These are phyloP conservation scores for Formicarius rufipectus DNA, from an alignment of 2,113 vertebrate genomes.

Conservation along the genomic window DNA sequence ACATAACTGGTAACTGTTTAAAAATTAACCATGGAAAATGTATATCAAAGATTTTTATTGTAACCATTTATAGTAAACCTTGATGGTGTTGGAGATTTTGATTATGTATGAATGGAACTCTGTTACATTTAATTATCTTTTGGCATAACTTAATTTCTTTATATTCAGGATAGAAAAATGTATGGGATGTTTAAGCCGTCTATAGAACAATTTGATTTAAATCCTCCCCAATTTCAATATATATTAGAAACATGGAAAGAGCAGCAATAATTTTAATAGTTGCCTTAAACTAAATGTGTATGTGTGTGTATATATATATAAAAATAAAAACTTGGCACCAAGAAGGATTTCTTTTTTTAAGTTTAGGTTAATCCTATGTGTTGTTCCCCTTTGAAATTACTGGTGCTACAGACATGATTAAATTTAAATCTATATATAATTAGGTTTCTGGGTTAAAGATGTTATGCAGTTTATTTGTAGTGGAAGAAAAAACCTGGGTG, in stretches of 20 bases:
- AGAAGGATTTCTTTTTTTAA: neutral
- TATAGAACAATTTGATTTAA: neutral
- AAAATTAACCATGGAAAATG: neutral
- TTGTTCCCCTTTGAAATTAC: neutral
- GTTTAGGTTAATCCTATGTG: neutral
- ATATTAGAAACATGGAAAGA: constrained; percentile 22
- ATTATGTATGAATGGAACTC: neutral
- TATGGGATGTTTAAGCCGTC: neutral
- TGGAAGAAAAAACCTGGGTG: neutral
- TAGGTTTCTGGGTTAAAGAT: neutral
- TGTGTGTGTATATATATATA: neutral
- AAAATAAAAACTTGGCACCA: neutral
- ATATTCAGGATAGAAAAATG: neutral
- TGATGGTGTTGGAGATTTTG: neutral
- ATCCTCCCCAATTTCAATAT: neutral
- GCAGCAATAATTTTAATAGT: constrained; percentile 8
- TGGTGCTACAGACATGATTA: neutral
- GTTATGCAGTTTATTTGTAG: neutral
- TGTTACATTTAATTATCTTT: neutral
- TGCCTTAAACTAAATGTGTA: neutral
- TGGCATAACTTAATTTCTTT: neutral
- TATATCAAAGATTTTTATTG: neutral
- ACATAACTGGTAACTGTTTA: neutral
- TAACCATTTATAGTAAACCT: neutral
- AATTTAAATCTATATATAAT: neutral